Evolutionary conservation across 2,113 vertebrate genomes (phyloP).

Genomic region (Mola mola): DNA sequence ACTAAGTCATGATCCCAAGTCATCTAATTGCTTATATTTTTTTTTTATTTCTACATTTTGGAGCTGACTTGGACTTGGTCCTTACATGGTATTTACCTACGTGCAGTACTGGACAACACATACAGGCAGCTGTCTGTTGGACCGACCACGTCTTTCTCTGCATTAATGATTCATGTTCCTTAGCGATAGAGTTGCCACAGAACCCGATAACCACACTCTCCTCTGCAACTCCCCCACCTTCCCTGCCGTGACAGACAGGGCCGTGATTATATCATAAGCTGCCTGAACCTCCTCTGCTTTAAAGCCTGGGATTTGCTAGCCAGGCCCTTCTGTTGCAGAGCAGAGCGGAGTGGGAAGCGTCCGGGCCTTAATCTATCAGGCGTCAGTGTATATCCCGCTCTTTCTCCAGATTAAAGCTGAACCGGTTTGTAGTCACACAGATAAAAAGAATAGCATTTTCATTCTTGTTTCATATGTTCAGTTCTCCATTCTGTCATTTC

Average conservation of each 20-base stretch:
- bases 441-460: constrained; percentile 51
- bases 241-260: constrained; percentile 69
- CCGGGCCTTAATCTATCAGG: constrained; percentile 75
- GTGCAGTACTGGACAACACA: too few relatives aligned
- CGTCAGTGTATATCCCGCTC: constrained; percentile 64
- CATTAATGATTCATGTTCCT: constrained; percentile 6
- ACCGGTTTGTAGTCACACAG: constrained; percentile 53
- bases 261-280: constrained; percentile 81
- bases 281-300: constrained; percentile 71
- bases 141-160: too few relatives aligned
- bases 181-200: too few relatives aligned
- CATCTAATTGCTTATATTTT: too few relatives aligned
- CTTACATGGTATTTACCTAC: too few relatives aligned
- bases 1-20: too few relatives aligned
- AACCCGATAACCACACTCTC: constrained; percentile 51
- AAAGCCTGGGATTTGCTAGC: constrained; percentile 81
- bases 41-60: too few relatives aligned
- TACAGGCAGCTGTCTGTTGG: too few relatives aligned
- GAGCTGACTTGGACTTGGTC: too few relatives aligned
- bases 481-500: constrained; percentile 3
- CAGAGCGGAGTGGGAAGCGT: constrained; percentile 52
- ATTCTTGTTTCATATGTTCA: constrained; percentile 13
- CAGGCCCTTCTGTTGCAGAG: constrained; percentile 78
- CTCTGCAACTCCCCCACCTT: constrained; percentile 37
- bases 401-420: constrained; percentile 74